These are phyloP conservation scores for Clepsis dumicolana DNA, from an alignment of 2,888 invertebrate genomes.

Conservation along the genomic window DNA sequence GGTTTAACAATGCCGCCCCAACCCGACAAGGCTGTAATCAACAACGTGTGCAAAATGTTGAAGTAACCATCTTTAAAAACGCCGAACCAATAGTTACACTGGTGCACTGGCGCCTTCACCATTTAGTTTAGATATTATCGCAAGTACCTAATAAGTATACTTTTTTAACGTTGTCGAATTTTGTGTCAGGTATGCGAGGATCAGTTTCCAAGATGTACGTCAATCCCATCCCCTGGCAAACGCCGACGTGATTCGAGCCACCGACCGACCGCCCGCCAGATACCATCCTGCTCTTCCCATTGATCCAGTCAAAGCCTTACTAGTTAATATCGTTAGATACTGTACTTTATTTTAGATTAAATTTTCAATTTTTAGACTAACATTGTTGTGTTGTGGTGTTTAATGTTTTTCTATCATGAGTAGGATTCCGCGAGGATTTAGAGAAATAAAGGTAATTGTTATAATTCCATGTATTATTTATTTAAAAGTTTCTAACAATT, in stretches of 20 bases:
- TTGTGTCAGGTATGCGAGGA: conserved; percentile 86
- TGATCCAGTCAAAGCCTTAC: conserved; percentile 6
- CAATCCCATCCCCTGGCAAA: conserved; percentile 89
- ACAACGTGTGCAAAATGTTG: too few species aligned
- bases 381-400: conserved; percentile 60
- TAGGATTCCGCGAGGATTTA: conserved; percentile 33
- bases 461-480: conserved; percentile 53
- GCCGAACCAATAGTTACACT: too few species aligned
- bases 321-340: conserved; percentile 41
- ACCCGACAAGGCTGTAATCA: too few species aligned
- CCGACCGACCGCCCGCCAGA: not conserved
- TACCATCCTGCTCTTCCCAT: not conserved
- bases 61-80: too few species aligned
- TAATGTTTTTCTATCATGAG: conserved; percentile 50
- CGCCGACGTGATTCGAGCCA: conserved; percentile 60
- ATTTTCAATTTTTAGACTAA: conserved; percentile 66
- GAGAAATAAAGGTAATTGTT: conserved; percentile 61
- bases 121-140: too few species aligned
- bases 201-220: conserved; percentile 88
- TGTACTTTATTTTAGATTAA: conserved; percentile 66
- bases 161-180: not conserved
- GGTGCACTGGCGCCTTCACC: too few species aligned
- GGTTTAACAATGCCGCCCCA: too few species aligned
- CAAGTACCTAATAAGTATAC: too few species aligned
- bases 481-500: conserved; percentile 48